These are phyloP conservation scores for Ovis canadensis DNA, from an alignment of 2,113 vertebrate species.

Conservation along the genomic window DNA sequence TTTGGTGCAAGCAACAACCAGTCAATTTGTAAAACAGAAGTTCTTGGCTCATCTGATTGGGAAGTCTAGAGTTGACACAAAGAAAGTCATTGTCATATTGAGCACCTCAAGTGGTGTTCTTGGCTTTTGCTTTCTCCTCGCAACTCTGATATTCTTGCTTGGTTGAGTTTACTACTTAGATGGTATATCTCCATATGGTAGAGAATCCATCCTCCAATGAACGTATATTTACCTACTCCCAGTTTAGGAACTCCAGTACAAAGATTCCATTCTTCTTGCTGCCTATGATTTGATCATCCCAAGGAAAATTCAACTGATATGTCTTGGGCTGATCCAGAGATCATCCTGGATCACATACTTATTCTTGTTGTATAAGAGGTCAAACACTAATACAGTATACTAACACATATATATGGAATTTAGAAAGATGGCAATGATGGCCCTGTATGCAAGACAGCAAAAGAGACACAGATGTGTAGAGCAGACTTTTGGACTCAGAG, in stretches of 20 bases:
- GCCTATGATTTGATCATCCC: fast-evolving
- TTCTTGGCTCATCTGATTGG: not conserved
- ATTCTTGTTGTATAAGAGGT: not conserved
- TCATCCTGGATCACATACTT: not conserved
- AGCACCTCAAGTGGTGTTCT: not conserved
- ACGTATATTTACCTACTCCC: not conserved
- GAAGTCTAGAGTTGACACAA: not conserved
- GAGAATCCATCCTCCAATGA: not conserved
- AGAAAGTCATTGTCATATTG: not conserved
- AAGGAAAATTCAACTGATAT: not conserved
- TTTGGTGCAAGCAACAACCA: not conserved
- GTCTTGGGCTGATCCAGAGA: not conserved
- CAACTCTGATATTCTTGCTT: not conserved
- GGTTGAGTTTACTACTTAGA: not conserved
- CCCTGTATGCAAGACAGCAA: no score
- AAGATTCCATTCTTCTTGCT: not conserved
- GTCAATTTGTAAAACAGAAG: not conserved
- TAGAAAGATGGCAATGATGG: no score
- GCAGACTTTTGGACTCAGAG: no score
- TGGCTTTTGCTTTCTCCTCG: not conserved
- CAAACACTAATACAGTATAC: no score
- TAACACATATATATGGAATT: no score
- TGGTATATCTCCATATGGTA: not conserved
- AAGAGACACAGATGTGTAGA: no score
- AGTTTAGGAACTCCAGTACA: not conserved